phyloP scores from a whole-genome alignment of 2,113 vertebrate species.

The Sus scrofa region DNA sequence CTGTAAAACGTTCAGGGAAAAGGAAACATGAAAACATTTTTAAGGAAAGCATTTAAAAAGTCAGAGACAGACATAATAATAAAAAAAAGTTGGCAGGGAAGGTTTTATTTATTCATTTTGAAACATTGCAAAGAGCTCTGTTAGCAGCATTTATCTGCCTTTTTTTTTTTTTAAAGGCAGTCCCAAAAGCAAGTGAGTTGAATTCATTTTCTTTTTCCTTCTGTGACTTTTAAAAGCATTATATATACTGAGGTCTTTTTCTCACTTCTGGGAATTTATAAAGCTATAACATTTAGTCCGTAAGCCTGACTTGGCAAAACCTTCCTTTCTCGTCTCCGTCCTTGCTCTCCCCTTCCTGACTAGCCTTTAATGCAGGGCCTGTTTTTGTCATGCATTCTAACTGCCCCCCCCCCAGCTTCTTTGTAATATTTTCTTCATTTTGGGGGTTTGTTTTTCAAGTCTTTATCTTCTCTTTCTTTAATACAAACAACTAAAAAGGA shows the following conservation, averaged over 20 bases:
- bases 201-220: slow-evolving; percentile 83
- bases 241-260: slow-evolving; percentile 73
- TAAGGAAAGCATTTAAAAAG: slow-evolving; percentile 85
- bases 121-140: slow-evolving; percentile 80
- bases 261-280: slow-evolving; percentile 71
- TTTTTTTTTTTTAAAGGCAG: slow-evolving; percentile 51
- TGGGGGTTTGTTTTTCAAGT: neutral
- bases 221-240: slow-evolving; percentile 83
- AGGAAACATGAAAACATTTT: slow-evolving; percentile 84
- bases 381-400: neutral
- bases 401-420: neutral
- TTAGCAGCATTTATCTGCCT: slow-evolving; percentile 79
- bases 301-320: slow-evolving; percentile 52
- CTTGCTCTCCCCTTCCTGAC: slow-evolving; percentile 2
- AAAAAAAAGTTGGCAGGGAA: slow-evolving; percentile 79
- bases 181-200: slow-evolving; percentile 72
- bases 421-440: neutral
- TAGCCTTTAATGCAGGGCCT: neutral
- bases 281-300: slow-evolving; percentile 66
- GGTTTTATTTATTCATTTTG: slow-evolving; percentile 87
- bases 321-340: neutral
- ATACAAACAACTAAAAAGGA: slow-evolving; percentile 27
- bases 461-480: slow-evolving; percentile 43
- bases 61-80: slow-evolving; percentile 81
- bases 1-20: slow-evolving; percentile 83